Conservation (phyloP, 2,113 vertebrate species). For the Coptodon bakossiorum region DNA sequence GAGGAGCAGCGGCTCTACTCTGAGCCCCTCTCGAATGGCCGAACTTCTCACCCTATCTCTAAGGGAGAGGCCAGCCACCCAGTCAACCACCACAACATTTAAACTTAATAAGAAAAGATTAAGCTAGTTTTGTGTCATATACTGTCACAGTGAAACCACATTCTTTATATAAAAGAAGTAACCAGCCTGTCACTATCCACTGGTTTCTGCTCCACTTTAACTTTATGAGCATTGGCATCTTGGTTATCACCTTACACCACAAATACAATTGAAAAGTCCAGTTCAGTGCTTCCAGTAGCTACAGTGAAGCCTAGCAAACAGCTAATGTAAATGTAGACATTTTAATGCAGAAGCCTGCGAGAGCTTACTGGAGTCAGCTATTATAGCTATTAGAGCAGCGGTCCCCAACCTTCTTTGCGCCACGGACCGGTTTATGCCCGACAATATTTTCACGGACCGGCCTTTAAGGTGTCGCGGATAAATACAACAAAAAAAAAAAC, state of each 20-base stretch:
- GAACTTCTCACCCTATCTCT: too few relatives aligned
- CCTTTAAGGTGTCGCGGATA: too few relatives aligned
- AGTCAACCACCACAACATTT: too few relatives aligned
- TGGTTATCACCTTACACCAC: not conserved
- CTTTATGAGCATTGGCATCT: not conserved
- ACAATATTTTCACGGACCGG: too few relatives aligned
- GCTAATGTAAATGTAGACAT: not conserved
- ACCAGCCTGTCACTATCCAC: not conserved
- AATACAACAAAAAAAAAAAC: too few relatives aligned
- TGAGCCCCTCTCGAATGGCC: too few relatives aligned
- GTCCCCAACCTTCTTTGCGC: too few relatives aligned
- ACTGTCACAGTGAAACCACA: not conserved
- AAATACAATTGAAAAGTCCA: not conserved
- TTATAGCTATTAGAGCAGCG: not conserved
- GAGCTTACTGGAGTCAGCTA: not conserved
- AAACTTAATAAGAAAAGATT: not conserved
- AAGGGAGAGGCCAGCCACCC: too few relatives aligned
- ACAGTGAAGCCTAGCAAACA: not conserved
- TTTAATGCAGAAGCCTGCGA: not conserved
- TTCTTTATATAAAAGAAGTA: not conserved
- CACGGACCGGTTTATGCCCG: too few relatives aligned
- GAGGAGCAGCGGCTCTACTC: too few relatives aligned
- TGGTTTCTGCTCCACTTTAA: not conserved
- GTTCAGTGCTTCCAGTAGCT: not conserved
- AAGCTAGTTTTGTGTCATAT: not conserved